Base-by-base conservation (phyloP, 2,113 vertebrate species). In the Carassius gibelio region DNA sequence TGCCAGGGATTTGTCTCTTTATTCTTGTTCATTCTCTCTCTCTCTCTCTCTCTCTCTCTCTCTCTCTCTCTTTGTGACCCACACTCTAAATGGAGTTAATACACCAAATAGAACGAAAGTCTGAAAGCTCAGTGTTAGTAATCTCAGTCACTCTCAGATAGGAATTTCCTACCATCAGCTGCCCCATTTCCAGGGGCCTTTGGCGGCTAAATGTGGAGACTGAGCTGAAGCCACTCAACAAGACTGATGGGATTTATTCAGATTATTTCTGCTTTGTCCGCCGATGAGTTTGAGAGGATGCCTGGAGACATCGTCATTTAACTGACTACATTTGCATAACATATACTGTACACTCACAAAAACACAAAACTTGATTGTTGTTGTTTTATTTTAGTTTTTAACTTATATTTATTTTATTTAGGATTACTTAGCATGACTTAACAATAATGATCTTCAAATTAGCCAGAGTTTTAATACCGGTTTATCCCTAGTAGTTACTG, bases 141-240 rank as follows among this genome's bases (percentile, higher is more conserved):
- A 83, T 62, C 69, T 86, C 57, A 48, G 19, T 55, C 84, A 55
- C 50, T 34, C 52, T 71, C 57, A 34, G 36, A 85, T 81, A 81
- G 69, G 81, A 71, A 72, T 83, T 83, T 83, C 68, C 81, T 36
- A 59, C 48, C 34, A 83, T 83, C 81, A 59, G 66, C 68, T 83
- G 81, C 81, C 81, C 81, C 81, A 83, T 83, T 72, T 83, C 50
- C 34, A 83, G 50, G 81, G 81, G 68, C 81, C 81, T 83, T 79
- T 38, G 68, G 19, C 59, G 59, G 66, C 68, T 83, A 72, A 83
- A 83, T 83, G 81, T 15, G n/a, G 81, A 68, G 17, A 74, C 50
- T 72, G 64, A 71, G 52, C 68, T 38, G 68, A 42, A 83, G 66
- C 48, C 66, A 36, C 48, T 50, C 10, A 34, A 72, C 34, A 6